Evolutionary conservation across 2,888 invertebrate genomes (phyloP).

Genomic region (Drosophila peninsularis): DNA sequence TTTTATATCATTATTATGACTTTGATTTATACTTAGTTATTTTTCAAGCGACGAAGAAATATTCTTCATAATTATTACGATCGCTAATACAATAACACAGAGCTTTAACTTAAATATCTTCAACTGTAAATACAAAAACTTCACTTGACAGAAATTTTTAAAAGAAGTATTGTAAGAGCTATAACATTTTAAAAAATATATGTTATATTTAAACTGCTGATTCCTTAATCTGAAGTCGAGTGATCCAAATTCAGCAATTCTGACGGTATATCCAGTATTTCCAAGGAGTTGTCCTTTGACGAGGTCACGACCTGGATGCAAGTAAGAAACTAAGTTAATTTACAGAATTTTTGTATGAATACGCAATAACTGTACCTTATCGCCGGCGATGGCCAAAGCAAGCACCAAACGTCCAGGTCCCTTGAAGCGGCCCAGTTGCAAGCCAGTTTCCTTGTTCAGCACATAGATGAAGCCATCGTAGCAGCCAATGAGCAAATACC

Average conservation of each 20-base stretch:
- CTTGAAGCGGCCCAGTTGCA: constrained; percentile 87
- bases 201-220: constrained; percentile 8
- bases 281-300: constrained; percentile 88
- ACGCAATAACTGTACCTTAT: constrained; percentile 86
- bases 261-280: constrained; percentile 88
- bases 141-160: constrained; percentile 2
- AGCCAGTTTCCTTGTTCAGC: constrained; percentile 85
- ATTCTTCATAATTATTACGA: constrained; percentile 37
- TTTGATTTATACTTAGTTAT: constrained; percentile 32
- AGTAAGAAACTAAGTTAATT: neutral
- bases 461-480: constrained; percentile 92
- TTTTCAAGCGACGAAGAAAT: constrained; percentile 44
- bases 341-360: neutral
- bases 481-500: constrained; percentile 89
- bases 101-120: constrained; percentile 21
- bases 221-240: constrained; percentile 4
- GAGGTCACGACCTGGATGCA: constrained; percentile 87
- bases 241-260: constrained; percentile 33
- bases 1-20: constrained; percentile 20
- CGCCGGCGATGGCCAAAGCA: constrained; percentile 88
- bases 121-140: constrained; percentile 45
- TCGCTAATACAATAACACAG: constrained; percentile 23
- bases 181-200: constrained; percentile 28
- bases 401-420: constrained; percentile 90
- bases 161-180: constrained; percentile 14